Base-by-base conservation (phyloP, 1,140 invertebrate species). In the Anoplolepis gracilipes region DNA sequence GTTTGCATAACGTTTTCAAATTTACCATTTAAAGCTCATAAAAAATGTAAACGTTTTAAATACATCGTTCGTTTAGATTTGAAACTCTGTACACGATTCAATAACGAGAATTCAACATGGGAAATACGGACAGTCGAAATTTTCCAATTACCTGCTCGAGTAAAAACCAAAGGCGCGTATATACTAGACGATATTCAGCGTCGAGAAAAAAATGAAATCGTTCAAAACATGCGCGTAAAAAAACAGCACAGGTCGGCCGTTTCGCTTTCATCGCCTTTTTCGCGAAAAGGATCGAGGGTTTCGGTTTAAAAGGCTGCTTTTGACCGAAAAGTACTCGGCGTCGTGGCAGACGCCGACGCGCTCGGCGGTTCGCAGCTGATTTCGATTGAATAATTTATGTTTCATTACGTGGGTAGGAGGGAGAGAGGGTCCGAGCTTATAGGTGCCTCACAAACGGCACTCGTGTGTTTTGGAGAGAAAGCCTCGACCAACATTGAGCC, bases 331-430 rank as follows among this genome's bases (percentile, higher is more conserved):
- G 88, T 72, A 88, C 84, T 10, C 25, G 33, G 55, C 67, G 85
- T 84, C 79, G 85, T 90, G 75, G 76, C 70, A 86, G 89, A 76
- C 82, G 53, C 59, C 72, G 79, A 77, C 79, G 87, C 82, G 87
- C 86, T 75, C 59, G 67, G 65, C 42, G 82, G 81, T 87, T 46
- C 70, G 89, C 91, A 93, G 93, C 92, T 94, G 93, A 94, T 95
- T 95, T 94, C 94, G 92, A 94, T 95, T 95, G 94, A 94, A 95
- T 95, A 95, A 95, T 95, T 95, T 94, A 95, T 95, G 93, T 95
- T 95, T 95, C 94, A 95, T 95, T 95, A 94, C 93, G 84, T 70
- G 90, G 82, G n/a, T n/a, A n/a, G n/a, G n/a, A n/a, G n/a, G 53
- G 85, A 30, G 61, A 22, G 46, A 84, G 84, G 78, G 77, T 55